phyloP scores from a whole-genome alignment of 2,888 invertebrate species.

The Patella pellucida region DNA sequence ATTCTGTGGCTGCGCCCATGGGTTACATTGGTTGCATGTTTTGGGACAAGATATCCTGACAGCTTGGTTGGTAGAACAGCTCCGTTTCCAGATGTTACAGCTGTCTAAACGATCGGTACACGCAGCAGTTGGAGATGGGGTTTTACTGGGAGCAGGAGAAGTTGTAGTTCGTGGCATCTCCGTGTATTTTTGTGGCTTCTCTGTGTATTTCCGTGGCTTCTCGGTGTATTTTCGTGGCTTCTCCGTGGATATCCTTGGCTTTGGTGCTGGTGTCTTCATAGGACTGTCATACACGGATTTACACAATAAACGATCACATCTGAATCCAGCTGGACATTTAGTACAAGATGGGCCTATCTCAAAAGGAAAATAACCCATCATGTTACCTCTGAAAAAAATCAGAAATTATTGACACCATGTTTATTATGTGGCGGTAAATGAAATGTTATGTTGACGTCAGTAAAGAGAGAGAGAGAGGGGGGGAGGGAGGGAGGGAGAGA shows the following conservation, averaged over 20 bases:
- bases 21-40: conserved; percentile 13
- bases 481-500: no score
- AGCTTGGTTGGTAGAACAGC: conserved; percentile 7
- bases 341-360: neutral
- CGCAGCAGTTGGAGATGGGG: neutral
- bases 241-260: conserved; percentile 9
- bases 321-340: neutral
- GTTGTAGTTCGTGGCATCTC: neutral
- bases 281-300: neutral
- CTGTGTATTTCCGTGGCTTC: no score
- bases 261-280: neutral
- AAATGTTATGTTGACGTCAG: no score
- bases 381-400: neutral
- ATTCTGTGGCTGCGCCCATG: neutral
- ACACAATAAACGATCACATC: neutral
- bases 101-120: neutral
- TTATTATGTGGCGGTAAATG: no score
- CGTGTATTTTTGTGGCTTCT: neutral
- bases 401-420: neutral
- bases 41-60: conserved; percentile 13
- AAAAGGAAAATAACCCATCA: neutral
- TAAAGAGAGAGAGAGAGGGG: no score
- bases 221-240: neutral
- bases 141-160: no score
- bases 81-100: neutral